A percentile compares a stretch with the other conserved stretches of the same genome.
These are phyloP conservation scores for Cryptotermes secundus DNA, from an alignment of 1,140 invertebrate species.

Conservation along the genomic window DNA sequence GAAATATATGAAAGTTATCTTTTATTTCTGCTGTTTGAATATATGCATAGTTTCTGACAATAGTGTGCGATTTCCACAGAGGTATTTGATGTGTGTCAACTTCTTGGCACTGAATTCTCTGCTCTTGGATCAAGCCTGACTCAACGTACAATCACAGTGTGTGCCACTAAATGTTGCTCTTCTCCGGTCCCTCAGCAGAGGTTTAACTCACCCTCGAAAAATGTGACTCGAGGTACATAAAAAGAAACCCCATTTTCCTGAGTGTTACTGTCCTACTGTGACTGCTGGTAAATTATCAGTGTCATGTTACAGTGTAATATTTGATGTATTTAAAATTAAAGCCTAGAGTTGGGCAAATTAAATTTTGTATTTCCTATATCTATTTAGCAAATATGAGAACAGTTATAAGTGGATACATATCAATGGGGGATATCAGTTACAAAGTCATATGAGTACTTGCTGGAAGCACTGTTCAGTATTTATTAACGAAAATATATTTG, in stretches of 20 bases:
- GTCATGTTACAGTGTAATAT: neutral
- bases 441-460: no score
- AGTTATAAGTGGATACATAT: no score
- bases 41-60: neutral
- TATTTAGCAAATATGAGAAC: no score
- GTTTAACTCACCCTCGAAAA: constrained; percentile 27
- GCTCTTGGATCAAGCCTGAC: constrained; percentile 31
- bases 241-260: constrained; percentile 23
- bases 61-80: constrained; percentile 44
- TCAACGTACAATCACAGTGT: constrained; percentile 34
- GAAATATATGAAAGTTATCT: neutral
- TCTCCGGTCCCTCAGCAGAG: neutral
- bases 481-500: no score
- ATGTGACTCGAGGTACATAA: constrained; percentile 24
- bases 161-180: constrained; percentile 30
- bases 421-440: no score
- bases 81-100: constrained; percentile 50
- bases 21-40: neutral
- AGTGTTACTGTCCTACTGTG: neutral
- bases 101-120: constrained; percentile 48
- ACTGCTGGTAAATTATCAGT: neutral
- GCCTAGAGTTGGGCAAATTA: neutral
- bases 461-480: no score
- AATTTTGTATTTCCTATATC: no score
- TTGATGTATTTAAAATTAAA: neutral